Evolutionary conservation across 2,797 vertebrate species (phyloP).

Genomic region (Girardinus metallicus): DNA sequence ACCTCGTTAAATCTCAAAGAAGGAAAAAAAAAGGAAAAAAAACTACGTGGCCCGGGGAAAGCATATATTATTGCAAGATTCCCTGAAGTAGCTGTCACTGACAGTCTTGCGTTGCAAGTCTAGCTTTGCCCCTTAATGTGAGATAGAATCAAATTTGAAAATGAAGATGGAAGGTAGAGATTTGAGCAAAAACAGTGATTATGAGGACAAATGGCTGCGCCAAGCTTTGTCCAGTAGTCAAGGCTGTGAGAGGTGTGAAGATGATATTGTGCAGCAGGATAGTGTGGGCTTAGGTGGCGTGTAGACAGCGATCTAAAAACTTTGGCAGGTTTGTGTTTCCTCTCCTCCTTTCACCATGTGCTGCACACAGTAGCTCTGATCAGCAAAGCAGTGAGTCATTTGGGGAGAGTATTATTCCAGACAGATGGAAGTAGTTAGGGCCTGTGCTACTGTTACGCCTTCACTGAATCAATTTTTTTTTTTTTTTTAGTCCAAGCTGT

Average conservation of each 20-base stretch:
- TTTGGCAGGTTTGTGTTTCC: neutral
- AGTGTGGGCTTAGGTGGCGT: neutral
- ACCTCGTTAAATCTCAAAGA: slow-evolving; percentile 13
- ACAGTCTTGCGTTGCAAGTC: neutral
- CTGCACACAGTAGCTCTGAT: slow-evolving; percentile 33
- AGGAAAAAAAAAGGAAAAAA: neutral
- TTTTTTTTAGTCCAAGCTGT: slow-evolving; percentile 43
- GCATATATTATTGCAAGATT: neutral
- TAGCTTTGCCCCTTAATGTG: slow-evolving; percentile 3
- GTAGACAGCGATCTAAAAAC: neutral
- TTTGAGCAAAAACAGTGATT: neutral
- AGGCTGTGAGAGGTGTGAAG: slow-evolving; percentile 14
- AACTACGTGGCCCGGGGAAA: slow-evolving; percentile 10
- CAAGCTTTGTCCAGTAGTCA: slow-evolving; percentile 32
- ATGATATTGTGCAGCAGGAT: neutral
- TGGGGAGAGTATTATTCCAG: slow-evolving; percentile 29
- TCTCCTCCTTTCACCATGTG: slow-evolving; percentile 7
- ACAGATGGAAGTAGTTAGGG: slow-evolving; percentile 66
- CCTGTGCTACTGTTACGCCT: slow-evolving; percentile 43
- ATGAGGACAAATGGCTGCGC: slow-evolving; percentile 34
- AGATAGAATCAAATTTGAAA: neutral
- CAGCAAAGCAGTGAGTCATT: slow-evolving; percentile 49
- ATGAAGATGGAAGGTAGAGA: neutral
- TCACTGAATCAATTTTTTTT: slow-evolving; percentile 17
- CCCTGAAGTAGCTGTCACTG: neutral